These are phyloP conservation scores for Tonatia bakeri DNA, from an alignment of 2,113 vertebrate species.

Conservation along the genomic window DNA sequence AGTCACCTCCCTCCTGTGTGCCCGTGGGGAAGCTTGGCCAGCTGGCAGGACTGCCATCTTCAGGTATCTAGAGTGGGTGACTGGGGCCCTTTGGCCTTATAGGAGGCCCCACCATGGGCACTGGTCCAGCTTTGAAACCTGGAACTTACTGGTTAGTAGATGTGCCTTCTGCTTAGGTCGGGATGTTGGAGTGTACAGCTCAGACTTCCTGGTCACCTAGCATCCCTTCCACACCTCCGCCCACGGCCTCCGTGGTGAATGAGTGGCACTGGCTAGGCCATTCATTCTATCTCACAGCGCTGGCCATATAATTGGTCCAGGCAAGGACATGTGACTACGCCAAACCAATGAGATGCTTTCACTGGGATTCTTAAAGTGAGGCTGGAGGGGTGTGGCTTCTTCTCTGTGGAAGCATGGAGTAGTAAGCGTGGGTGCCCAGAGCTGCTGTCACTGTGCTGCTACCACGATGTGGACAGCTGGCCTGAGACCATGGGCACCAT, in stretches of 20 bases:
- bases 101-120: fast-evolving
- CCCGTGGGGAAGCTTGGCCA: neutral
- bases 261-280: neutral
- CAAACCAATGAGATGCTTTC: neutral
- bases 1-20: neutral
- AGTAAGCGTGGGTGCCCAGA: neutral
- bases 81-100: neutral
- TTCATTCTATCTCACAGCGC: neutral
- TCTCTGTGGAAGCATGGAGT: neutral
- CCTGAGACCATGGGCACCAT: neutral
- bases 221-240: neutral
- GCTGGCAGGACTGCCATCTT: neutral
- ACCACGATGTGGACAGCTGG: neutral
- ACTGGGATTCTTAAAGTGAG: neutral
- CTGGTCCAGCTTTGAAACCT: neutral
- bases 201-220: neutral
- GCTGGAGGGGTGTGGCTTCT: neutral
- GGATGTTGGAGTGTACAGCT: neutral
- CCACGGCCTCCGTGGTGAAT: neutral
- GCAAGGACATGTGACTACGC: neutral
- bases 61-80: neutral
- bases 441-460: neutral
- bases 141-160: neutral
- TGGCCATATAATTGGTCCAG: neutral
- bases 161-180: neutral